phyloP scores from a whole-genome alignment of 2,797 vertebrate species.

The Sebastes goodei region DNA sequence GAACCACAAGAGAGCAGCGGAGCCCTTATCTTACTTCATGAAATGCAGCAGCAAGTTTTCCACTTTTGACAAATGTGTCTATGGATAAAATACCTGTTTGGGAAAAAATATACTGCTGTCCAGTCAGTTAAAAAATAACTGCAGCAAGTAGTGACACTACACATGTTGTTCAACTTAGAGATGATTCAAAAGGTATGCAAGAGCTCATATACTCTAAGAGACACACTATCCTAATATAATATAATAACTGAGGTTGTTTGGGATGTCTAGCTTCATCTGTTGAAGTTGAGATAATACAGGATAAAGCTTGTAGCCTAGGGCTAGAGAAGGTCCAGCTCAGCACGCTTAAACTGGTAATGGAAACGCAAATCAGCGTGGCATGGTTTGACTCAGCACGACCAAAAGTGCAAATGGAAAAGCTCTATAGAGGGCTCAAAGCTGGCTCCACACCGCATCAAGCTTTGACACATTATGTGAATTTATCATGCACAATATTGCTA shows the following conservation, averaged over 20 bases:
- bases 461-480: not conserved
- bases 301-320: not conserved
- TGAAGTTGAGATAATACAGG: not conserved
- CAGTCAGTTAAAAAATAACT: not conserved
- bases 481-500: not conserved
- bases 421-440: not conserved
- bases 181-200: not conserved
- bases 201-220: not conserved
- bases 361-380: not conserved
- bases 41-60: conserved; percentile 6
- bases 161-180: not conserved
- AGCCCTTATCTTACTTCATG: not conserved
- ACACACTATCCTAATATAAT: not conserved
- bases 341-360: too few species aligned
- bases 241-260: not conserved
- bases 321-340: too few species aligned
- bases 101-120: not conserved
- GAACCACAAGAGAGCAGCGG: conserved; percentile 41
- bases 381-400: too few species aligned
- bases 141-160: not conserved
- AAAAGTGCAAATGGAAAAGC: too few species aligned
- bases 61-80: not conserved
- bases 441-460: not conserved
- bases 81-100: not conserved
- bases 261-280: not conserved